Evolutionary conservation across 2,797 vertebrate genomes (phyloP).

Genomic region (Rhyacichthys aspro): DNA sequence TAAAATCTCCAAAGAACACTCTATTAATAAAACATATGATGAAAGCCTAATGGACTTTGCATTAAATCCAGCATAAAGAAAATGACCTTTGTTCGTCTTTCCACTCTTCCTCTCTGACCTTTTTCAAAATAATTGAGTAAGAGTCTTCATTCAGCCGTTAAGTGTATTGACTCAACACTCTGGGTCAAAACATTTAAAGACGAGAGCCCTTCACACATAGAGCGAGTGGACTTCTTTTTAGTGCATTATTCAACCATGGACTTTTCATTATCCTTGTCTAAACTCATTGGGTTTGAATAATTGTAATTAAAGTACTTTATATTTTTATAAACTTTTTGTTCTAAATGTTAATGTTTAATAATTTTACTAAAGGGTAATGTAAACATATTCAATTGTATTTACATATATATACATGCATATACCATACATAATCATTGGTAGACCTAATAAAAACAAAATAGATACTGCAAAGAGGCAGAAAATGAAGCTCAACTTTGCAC

Average conservation of each 20-base stretch:
- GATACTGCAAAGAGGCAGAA: no score
- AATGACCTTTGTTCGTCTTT: background rate
- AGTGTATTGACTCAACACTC: background rate
- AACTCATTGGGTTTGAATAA: no score
- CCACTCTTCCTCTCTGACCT: background rate
- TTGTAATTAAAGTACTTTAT: no score
- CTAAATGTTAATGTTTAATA: no score
- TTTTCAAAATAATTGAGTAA: background rate
- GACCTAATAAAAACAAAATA: no score
- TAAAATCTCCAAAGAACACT: conserved; percentile 4
- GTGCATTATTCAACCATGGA: conserved; percentile 3
- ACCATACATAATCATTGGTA: no score
- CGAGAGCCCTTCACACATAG: background rate
- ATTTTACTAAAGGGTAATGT: no score
- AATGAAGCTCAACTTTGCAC: no score
- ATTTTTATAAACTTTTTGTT: no score
- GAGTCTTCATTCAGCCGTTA: background rate
- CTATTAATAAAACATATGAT: conserved; percentile 17
- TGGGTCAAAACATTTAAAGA: background rate
- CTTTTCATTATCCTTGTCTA: background rate
- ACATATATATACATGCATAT: no score
- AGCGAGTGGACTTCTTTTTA: background rate
- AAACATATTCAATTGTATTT: no score
- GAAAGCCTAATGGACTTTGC: background rate
- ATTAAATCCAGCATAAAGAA: background rate